These are phyloP conservation scores for Subacronicta megacephala DNA, from an alignment of 2,888 invertebrate genomes.

Conservation along the genomic window DNA sequence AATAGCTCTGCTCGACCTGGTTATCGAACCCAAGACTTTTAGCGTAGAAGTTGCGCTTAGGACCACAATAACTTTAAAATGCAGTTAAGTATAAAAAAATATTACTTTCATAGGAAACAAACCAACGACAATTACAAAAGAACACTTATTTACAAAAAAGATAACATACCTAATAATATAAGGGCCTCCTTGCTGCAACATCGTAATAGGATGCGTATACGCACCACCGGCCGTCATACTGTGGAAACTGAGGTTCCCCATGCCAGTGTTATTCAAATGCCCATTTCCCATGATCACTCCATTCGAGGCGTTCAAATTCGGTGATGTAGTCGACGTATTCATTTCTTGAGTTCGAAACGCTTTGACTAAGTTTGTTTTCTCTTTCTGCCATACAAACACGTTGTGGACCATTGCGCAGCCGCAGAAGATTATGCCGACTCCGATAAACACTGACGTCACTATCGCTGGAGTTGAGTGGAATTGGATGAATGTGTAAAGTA, in stretches of 20 bases:
- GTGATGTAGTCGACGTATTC: conserved; percentile 66
- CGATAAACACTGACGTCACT: conserved; percentile 96
- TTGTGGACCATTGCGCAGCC: conserved; percentile 98
- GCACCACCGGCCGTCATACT: conserved; percentile 75
- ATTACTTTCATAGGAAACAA: too few species aligned
- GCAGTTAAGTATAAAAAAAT: too few species aligned
- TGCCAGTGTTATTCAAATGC: conserved; percentile 79
- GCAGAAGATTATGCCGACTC: conserved; percentile 96
- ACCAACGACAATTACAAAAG: too few species aligned
- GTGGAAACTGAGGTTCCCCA: conserved; percentile 82
- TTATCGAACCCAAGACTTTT: too few species aligned
- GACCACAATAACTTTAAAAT: too few species aligned
- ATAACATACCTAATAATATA: conserved; percentile 86
- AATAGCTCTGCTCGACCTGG: too few species aligned
- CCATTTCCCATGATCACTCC: conserved; percentile 81
- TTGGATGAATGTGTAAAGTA: conserved; percentile 97
- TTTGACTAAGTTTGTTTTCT: conserved; percentile 95
- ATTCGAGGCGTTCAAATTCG: conserved; percentile 76
- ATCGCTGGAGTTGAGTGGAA: conserved; percentile 97
- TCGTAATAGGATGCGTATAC: conserved; percentile 84
- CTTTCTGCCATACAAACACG: conserved; percentile 97
- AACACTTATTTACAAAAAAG: not conserved
- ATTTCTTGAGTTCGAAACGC: conserved; percentile 84
- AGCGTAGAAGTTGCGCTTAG: too few species aligned
- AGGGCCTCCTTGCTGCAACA: conserved; percentile 88